Conservation (phyloP, 1,140 invertebrate genomes). For the Trigoniulus corallinus region DNA sequence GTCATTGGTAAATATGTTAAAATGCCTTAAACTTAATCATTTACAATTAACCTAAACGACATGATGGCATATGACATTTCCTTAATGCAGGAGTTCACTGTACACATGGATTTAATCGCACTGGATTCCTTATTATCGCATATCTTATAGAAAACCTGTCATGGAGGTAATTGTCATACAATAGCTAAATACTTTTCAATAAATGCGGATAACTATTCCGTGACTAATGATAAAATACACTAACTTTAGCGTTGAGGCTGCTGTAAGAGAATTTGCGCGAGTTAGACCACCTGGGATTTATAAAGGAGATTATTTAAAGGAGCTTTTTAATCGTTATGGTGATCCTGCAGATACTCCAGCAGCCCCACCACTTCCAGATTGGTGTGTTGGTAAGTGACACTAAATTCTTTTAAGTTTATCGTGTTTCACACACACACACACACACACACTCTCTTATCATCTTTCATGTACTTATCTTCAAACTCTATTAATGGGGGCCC, state of each 20-base stretch:
- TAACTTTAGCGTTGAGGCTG: slow-evolving; percentile 62
- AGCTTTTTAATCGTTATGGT: slow-evolving; percentile 49
- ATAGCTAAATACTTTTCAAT: background rate
- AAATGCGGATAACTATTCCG: background rate
- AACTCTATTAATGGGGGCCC: no score
- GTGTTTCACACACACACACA: no score
- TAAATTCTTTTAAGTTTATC: no score
- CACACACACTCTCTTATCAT: no score
- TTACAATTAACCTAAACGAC: background rate
- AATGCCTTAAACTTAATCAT: background rate
- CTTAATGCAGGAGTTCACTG: slow-evolving; percentile 63
- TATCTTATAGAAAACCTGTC: slow-evolving; percentile 65
- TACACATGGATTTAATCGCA: slow-evolving; percentile 97
- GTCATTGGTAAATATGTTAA: slow-evolving; percentile 47
- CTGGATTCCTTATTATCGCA: slow-evolving; percentile 78
- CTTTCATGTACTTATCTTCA: no score
- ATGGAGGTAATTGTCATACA: slow-evolving; percentile 24
- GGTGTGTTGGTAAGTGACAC: slow-evolving; percentile 47
- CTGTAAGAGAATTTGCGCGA: slow-evolving; percentile 53
- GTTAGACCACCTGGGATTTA: slow-evolving; percentile 47
- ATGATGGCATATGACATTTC: background rate
- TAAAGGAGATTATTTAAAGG: slow-evolving; percentile 44
- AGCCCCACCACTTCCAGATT: slow-evolving; percentile 61
- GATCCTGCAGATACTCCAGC: slow-evolving; percentile 48
- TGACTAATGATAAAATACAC: background rate